Conservation (phyloP, 37 sponge, comb jelly and placozoan genomes). For the Axinella damicornis region DNA sequence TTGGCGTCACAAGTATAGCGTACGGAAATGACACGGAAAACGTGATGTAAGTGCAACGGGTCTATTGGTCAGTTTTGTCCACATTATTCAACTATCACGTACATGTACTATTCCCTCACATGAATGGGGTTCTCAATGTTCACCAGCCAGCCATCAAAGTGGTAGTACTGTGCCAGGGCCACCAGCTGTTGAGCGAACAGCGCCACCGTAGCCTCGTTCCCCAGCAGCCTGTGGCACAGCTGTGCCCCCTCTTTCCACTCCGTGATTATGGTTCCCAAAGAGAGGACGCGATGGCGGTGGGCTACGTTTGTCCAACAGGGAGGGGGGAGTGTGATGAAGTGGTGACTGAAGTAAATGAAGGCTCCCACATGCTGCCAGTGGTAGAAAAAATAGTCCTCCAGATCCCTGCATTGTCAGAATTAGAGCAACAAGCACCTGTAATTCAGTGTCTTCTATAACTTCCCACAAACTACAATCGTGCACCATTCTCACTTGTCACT, state of each 20-base stretch:
- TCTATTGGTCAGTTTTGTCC: no score
- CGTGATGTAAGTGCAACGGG: no score
- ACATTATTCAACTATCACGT: no score
- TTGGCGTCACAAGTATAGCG: no score
- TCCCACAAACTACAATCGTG: no score
- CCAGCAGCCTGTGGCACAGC: constrained; percentile 75
- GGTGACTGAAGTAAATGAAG: constrained; percentile 98
- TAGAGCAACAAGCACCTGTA: neutral
- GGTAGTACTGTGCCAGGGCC: constrained; percentile 82
- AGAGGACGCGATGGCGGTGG: constrained; percentile 83
- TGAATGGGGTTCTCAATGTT: constrained; percentile 96
- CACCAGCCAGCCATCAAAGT: constrained; percentile 97
- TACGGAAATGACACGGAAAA: no score
- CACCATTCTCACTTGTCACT: no score
- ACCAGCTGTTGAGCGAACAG: constrained; percentile 82
- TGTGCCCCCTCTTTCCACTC: constrained; percentile 78
- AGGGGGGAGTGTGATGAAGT: constrained; percentile 94
- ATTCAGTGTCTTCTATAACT: no score
- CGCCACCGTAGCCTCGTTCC: constrained; percentile 31
- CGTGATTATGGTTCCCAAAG: constrained; percentile 94
- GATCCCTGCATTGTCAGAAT: constrained; percentile 1
- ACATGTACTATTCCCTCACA: constrained; percentile 30
- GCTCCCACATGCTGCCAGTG: constrained; percentile 92
- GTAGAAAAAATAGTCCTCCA: constrained; percentile 88
- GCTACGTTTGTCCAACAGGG: constrained; percentile 95